Evolutionary conservation across 64 coral and sea anemone species (phyloP).

Genomic region (Astreopora myriophthalma): DNA sequence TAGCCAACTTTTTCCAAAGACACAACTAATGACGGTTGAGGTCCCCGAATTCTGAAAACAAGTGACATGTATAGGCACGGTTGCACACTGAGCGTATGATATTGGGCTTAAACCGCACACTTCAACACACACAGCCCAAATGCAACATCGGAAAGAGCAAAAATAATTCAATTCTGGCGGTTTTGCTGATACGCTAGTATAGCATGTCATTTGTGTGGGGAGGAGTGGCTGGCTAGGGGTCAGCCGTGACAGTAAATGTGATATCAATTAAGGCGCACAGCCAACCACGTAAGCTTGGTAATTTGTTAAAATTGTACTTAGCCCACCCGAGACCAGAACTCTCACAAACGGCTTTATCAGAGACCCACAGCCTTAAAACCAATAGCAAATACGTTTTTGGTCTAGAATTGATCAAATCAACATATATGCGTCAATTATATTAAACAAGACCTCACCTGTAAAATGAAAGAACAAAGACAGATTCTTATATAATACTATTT

Average conservation of each 20-base stretch:
- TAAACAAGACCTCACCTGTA: not conserved
- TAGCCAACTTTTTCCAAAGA: too few relatives aligned
- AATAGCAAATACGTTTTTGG: not conserved
- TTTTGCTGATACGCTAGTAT: not conserved
- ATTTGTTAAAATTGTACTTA: too few relatives aligned
- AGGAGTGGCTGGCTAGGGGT: not conserved
- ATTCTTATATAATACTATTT: not conserved
- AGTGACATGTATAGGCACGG: not conserved
- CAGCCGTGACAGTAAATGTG: not conserved
- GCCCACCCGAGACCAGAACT: not conserved
- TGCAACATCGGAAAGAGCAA: not conserved
- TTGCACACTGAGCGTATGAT: not conserved
- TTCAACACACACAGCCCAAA: not conserved
- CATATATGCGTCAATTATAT: not conserved
- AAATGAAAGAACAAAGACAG: not conserved
- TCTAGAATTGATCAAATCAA: not conserved
- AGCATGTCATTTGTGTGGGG: not conserved
- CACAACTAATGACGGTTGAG: not conserved
- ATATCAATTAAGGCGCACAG: constrained; percentile 6
- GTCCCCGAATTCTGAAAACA: not conserved
- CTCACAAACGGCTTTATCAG: not conserved
- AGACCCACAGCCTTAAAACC: not conserved
- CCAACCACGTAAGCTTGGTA: not conserved
- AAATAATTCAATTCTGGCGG: not conserved
- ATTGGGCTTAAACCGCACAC: not conserved